These are phyloP conservation scores for Micropoecilia bifurca DNA, from an alignment of 2,797 vertebrate species.

Conservation along the genomic window DNA sequence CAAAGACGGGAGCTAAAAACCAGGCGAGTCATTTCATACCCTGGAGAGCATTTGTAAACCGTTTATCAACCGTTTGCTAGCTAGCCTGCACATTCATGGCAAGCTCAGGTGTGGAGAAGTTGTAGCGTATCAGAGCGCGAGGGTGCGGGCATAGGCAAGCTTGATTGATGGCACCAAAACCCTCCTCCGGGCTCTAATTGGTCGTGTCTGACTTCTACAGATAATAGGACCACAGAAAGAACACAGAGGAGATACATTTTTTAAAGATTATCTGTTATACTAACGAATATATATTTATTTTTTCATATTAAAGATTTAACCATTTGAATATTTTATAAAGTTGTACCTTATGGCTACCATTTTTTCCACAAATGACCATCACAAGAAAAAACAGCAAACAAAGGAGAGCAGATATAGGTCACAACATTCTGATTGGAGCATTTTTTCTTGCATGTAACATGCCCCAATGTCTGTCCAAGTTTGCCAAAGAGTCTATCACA, in stretches of 20 bases:
- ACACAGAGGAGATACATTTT: no score
- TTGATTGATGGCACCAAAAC: no score
- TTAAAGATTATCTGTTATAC: no score
- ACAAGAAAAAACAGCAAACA: background rate
- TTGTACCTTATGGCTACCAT: background rate
- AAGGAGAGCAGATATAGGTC: background rate
- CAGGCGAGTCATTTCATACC: constrained; percentile 36
- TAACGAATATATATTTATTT: no score
- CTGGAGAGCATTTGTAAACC: background rate
- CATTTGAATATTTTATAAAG: background rate
- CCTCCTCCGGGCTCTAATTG: no score
- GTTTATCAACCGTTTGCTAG: background rate
- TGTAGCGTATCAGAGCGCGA: no score
- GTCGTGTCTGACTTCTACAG: no score
- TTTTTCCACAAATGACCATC: background rate
- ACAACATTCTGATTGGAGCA: background rate
- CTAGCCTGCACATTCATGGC: no score
- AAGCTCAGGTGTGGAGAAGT: no score
- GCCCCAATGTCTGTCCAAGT: constrained; percentile 15
- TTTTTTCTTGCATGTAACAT: background rate
- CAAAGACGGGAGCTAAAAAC: constrained; percentile 46
- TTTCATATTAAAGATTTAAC: no score
- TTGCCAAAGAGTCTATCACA: constrained; percentile 8
- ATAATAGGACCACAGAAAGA: no score
- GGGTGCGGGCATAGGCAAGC: no score